Percentiles rank a stretch among this genome's conserved stretches.
phyloP scores from a whole-genome alignment of 2,113 vertebrate species.

The Phoenicopterus ruber region DNA sequence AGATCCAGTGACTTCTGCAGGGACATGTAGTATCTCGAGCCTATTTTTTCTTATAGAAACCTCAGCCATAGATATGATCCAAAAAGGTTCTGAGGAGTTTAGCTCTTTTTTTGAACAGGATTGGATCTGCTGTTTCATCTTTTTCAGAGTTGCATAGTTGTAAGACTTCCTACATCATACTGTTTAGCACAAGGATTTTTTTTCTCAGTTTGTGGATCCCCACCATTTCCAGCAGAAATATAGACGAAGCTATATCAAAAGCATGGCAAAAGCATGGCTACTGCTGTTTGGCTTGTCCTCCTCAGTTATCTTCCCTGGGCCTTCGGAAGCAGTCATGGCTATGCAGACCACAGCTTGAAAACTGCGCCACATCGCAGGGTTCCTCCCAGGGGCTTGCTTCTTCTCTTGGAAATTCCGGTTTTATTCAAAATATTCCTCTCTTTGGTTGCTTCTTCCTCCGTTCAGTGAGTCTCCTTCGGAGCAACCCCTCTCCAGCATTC shows the following conservation, averaged over 20 bases:
- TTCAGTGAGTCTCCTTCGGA: not conserved
- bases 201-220: not conserved
- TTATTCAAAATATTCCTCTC: not conserved
- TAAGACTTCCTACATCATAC: not conserved
- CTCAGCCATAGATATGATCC: not conserved
- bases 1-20: not conserved
- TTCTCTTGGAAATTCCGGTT: not conserved
- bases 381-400: not conserved
- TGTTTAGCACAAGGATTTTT: not conserved
- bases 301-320: not conserved
- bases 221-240: not conserved
- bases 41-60: not conserved
- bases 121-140: not conserved
- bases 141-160: not conserved
- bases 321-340: not conserved
- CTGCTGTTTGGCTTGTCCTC: not conserved
- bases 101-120: not conserved
- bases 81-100: not conserved
- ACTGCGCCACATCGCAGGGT: accelerated
- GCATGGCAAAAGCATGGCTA: not conserved
- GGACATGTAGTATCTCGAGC: not conserved
- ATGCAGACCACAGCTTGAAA: not conserved
- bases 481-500: not conserved
- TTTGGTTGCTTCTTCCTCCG: not conserved
- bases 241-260: not conserved